These are phyloP conservation scores for Crotalus helleri DNA, from an alignment of 2,113 vertebrate species.

Conservation along the genomic window DNA sequence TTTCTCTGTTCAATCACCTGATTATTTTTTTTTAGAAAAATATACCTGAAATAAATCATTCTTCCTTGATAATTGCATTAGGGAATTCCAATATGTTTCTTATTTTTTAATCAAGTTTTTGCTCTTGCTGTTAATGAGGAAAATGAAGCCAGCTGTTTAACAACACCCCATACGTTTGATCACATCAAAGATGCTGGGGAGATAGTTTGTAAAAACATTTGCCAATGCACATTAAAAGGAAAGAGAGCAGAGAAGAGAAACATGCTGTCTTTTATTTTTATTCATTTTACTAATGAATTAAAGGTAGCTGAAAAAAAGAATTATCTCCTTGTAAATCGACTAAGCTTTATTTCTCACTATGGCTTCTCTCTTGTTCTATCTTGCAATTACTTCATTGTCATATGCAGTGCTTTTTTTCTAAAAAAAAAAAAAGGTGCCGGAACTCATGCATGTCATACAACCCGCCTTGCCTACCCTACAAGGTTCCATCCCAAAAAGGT, in stretches of 20 bases:
- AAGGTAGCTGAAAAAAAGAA: conserved; percentile 23
- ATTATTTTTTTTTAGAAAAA: not conserved
- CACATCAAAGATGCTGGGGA: conserved; percentile 13
- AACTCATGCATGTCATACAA: no score
- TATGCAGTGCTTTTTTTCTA: not conserved
- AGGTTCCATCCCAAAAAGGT: no score
- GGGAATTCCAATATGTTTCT: conserved; percentile 36
- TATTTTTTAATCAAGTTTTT: not conserved
- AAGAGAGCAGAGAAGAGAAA: not conserved
- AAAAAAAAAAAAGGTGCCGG: no score
- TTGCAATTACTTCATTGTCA: not conserved
- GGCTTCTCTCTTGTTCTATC: not conserved
- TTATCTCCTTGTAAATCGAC: not conserved
- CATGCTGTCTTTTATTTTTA: not conserved
- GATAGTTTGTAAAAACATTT: conserved; percentile 10
- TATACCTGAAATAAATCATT: conserved; percentile 14
- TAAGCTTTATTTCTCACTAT: conserved; percentile 16
- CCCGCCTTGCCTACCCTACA: no score
- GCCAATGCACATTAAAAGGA: not conserved
- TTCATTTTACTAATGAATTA: not conserved
- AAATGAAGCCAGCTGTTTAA: not conserved
- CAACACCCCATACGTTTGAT: conserved; percentile 13
- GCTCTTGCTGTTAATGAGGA: conserved; percentile 18
- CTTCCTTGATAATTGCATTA: not conserved
- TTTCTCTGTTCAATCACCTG: not conserved